Evolutionary conservation across 2,888 invertebrate genomes (phyloP).

Genomic region (Eupithecia tripunctaria): DNA sequence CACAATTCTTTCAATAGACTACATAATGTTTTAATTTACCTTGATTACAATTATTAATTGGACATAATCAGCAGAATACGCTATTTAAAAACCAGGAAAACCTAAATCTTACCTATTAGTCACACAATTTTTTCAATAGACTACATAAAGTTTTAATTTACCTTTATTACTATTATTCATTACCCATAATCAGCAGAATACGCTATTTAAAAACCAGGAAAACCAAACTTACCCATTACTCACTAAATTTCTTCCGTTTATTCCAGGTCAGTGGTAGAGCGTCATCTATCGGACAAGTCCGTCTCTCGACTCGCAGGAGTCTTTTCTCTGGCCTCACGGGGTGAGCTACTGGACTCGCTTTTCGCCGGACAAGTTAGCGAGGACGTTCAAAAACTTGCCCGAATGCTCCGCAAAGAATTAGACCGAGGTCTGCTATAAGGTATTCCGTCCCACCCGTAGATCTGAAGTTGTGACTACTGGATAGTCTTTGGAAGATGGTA

Average conservation of each 20-base stretch:
- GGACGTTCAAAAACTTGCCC: constrained; percentile 72
- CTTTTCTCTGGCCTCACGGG: constrained; percentile 82
- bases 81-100: background rate
- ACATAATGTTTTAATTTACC: background rate
- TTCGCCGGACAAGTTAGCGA: constrained; percentile 77
- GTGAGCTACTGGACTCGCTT: constrained; percentile 74
- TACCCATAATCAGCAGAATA: background rate
- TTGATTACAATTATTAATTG: background rate
- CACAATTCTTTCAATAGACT: too few relatives aligned
- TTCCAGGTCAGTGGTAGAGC: constrained; percentile 87
- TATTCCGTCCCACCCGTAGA: constrained; percentile 66
- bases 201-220: background rate
- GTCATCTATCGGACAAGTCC: constrained; percentile 94
- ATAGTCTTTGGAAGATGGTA: constrained; percentile 20
- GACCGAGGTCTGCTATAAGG: constrained; percentile 74
- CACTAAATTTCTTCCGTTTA: constrained; percentile 1
- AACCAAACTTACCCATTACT: background rate
- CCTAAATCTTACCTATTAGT: background rate
- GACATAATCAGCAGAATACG: background rate
- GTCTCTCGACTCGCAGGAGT: constrained; percentile 91
- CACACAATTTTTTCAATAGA: too few relatives aligned
- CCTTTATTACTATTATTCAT: background rate
- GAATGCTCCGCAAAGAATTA: constrained; percentile 79
- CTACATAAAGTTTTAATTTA: background rate
- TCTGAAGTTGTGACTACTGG: constrained; percentile 28